Evolutionary conservation across 2,888 invertebrate genomes (phyloP).

Genomic region (Pedicia rivosa): DNA sequence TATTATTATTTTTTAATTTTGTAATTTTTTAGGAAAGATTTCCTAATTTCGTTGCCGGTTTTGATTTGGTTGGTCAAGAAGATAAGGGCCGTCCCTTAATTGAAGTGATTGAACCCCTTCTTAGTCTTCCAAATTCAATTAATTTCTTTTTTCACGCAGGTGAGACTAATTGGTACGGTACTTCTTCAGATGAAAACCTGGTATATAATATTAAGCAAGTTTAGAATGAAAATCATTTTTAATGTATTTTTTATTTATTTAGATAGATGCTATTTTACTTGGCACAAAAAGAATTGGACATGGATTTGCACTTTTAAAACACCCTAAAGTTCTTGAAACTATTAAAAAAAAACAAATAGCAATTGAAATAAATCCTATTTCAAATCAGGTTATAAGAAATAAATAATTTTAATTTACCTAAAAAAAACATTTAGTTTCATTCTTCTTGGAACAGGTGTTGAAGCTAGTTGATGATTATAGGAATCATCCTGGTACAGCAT

Average conservation of each 20-base stretch:
- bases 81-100: constrained; percentile 47
- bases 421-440: too few species aligned
- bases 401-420: too few species aligned
- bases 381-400: constrained; percentile 54
- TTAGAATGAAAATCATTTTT: too few species aligned
- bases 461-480: constrained; percentile 51
- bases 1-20: constrained; percentile 13
- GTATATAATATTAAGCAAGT: too few species aligned
- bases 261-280: constrained; percentile 56
- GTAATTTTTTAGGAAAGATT: constrained; percentile 32
- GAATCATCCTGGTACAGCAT: constrained; percentile 53
- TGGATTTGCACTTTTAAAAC: constrained; percentile 56
- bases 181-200: constrained; percentile 51
- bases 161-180: constrained; percentile 62
- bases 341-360: constrained; percentile 43
- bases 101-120: constrained; percentile 40
- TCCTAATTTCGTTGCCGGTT: constrained; percentile 55
- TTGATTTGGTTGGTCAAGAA: constrained; percentile 70
- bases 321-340: constrained; percentile 45
- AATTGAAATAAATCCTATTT: constrained; percentile 63
- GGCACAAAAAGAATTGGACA: constrained; percentile 64
- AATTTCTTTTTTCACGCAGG: constrained; percentile 68
- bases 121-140: constrained; percentile 33
- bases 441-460: constrained; percentile 31
- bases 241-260: too few species aligned